These are phyloP conservation scores for Chrysolina americana DNA, from an alignment of 2,888 invertebrate genomes.

Conservation along the genomic window DNA sequence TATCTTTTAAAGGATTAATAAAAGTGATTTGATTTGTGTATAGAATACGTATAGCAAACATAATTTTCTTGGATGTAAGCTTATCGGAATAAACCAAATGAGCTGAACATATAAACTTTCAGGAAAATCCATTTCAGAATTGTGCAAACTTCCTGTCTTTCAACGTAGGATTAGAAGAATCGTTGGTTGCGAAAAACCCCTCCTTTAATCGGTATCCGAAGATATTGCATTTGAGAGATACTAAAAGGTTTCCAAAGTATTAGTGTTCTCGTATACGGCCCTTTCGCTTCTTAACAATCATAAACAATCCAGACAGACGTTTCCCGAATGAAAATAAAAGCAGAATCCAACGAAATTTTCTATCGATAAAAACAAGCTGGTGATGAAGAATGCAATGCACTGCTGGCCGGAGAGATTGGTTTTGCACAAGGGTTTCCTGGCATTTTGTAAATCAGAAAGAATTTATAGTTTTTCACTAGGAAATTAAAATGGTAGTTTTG, in stretches of 20 bases:
- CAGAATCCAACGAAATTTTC: background rate
- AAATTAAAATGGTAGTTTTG: no score
- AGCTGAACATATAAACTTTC: no score
- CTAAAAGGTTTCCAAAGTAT: conserved; percentile 2
- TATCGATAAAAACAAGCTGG: background rate
- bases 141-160: no score
- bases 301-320: conserved; percentile 10
- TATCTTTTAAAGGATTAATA: no score
- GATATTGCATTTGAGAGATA: conserved; percentile 1
- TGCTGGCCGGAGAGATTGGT: background rate
- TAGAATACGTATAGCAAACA: no score
- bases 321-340: conserved; percentile 12
- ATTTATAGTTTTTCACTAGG: no score
- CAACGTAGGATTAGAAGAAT: no score
- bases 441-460: background rate
- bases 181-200: background rate
- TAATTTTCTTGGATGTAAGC: no score
- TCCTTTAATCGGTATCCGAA: background rate
- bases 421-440: background rate
- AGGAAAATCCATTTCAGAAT: no score
- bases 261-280: background rate
- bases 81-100: no score
- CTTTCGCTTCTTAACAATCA: background rate
- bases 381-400: conserved; percentile 1
- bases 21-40: no score